Base-by-base conservation (phyloP, 2,797 vertebrate species). In the Onychomys torridus region DNA sequence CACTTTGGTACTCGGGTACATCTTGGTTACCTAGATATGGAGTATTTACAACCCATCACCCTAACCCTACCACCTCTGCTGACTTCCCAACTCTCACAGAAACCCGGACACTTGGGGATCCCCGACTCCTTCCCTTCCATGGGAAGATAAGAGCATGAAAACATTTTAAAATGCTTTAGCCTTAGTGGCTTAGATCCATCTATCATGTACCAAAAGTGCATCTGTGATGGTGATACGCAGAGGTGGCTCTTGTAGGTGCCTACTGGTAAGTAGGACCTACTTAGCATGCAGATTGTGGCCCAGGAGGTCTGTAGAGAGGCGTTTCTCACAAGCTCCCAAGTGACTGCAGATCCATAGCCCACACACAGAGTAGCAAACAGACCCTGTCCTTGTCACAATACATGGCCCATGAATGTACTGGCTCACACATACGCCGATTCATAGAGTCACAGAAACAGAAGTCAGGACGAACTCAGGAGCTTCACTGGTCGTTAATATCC, bases 151-250 rank as follows among this genome's bases (percentile, higher is more conserved):
- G 85, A 76, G 46, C n/a, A 40, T 13, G 27, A 59, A 92, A 79
- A 76, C 61, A 43, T 73, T 61, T 82, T 12, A 52, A 93, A 96
- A 75, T 40, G 52, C n/a, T 95, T 86, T 75, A 73, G 43, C 25
- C 16, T 52, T n/a, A 55, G 95, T 19, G 79, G 13, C 75, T 91
- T 79, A 52, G 34, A 21, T 77, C 57, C 87, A 89, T 49, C 55
- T 7, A 29, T 79, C 52, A 19, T 78, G 94, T 87, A 91, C 83
- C 59, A 77, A 76, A 91, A 92, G 14, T 4, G 0, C 71, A 10
- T 63, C 57, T 23, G 61, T 0, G 4, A 49, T 1, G n/a, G 57
- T 84, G 79, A 88, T 75, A 71, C 49, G 63, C 63, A 9, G 49
- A 91, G 43, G 46, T 40, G 73, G 46, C 40, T 95, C 40, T 69